Base-by-base conservation (phyloP, 2,888 invertebrate genomes). In the Carabus problematicus region DNA sequence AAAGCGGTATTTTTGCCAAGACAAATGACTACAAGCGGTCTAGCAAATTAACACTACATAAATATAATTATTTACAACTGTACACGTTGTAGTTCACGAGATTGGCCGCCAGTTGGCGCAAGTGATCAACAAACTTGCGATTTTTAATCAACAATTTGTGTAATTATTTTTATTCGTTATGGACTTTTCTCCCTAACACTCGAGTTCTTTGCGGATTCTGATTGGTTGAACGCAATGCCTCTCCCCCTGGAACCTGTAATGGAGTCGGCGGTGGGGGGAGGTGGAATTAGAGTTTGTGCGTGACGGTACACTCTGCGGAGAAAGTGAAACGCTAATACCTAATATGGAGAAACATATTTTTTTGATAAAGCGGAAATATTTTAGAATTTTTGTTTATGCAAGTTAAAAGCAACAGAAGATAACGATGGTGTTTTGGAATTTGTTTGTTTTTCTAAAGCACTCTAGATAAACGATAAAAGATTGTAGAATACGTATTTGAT, bases 141-240 rank as follows among this genome's bases (percentile, higher is more conserved):
- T 59, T 67, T 67, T 67, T 67, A 67, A 67, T 67, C 67, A 67
- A 67, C 67, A 60, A 67, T 60, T 67, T 67, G 41, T 40, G 67
- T 67, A 67, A 67, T 67, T 67, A 60, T 67, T 67, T 67, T 67
- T n/a, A n/a, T 67, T 67, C 60, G 60, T 60, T 67, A 67, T 42
- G 47, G 52, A 60, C 59, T 67, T 66, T 64, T 67, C 60, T 67
- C 67, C 67, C 67, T 60, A 67, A n/a, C 52, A 67, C 59, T 49
- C 59, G n/a, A n/a, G 59, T 60, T 67, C 54, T 59, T 54, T 60
- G 42, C 29, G 54, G 43, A 67, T 52, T 60, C 59, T 67, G 67
- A 67, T 67, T 67, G 67, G 67, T 67, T 67, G 52, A 19, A 52
- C 29, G 54, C 58, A 41, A 60, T 52, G 67, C 67, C 67, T 67